Evolutionary conservation across 2,888 invertebrate genomes (phyloP), one percentile per base, ranked within the genome.

Genomic region (Empis livida): DNA sequence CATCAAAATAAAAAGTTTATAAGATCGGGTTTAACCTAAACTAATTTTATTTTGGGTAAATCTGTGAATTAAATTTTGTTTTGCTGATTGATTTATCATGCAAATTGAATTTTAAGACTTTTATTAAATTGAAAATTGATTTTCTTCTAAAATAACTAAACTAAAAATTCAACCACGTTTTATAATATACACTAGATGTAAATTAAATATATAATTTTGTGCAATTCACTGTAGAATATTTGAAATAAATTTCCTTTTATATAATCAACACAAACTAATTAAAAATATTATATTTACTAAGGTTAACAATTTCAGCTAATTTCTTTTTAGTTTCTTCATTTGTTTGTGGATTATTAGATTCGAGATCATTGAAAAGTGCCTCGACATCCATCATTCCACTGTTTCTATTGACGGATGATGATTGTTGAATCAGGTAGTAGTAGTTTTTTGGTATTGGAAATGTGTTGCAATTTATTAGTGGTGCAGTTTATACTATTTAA

Each of bases 301-400:
- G 74, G 62, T 74, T 75, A 65, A 85, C 84, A 58, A 81, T 77
- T 62, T 85, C 84, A 56, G 78, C 74, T 57, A 85, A 75, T 57
- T 76, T 75, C 59, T 77, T 75, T 62, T 82, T 83, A 41, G 78
- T 76, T 58, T 79, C 78, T 60, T 83, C 80, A 45, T 80, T 79
- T 55, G 75, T 73, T 45, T 74, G 71, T 46, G 75, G 74, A 61
- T 79, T 76, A 63, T 80, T 80, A 8, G 83, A 83, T 66, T 85
- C 84, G 51, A 86, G 71, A 57, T 77, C 73, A 57, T 72, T 72
- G 61, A 84, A 79, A 53, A 81, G 68, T 60, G 79, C 79, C 51
- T 76, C 76, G 45, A 62, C 58, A 49, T 64, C 68, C 67, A 67
- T 67, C 49, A 43, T 20, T 30, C 8, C 30, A 14, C 11, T 13